Conservation (phyloP, 2,888 invertebrate species). For the Glaucopsyche alexis region DNA sequence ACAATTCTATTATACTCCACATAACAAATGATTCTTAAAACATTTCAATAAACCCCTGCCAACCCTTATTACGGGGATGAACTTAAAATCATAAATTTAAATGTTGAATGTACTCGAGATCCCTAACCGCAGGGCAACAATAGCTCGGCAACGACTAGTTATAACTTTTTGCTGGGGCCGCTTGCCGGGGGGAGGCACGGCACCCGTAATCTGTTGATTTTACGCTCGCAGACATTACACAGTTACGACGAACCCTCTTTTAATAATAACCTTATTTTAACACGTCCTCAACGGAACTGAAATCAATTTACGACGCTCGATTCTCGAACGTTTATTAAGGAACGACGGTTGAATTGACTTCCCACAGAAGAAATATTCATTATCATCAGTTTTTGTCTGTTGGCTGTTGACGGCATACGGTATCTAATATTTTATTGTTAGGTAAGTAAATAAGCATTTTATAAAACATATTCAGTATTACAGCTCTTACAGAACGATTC, state of each 20-base stretch:
- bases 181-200: constrained; percentile 48
- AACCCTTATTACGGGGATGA: constrained; percentile 38
- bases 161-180: constrained; percentile 62
- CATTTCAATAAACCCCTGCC: constrained; percentile 37
- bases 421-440: too few species aligned
- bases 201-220: constrained; percentile 78
- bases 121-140: constrained; percentile 69
- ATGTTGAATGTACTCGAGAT: constrained; percentile 52
- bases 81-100: constrained; percentile 40
- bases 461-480: too few species aligned
- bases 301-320: constrained; percentile 51
- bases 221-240: constrained; percentile 64
- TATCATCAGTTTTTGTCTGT: constrained; percentile 5
- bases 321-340: constrained; percentile 48
- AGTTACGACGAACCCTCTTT: constrained; percentile 60
- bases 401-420: background rate
- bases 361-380: constrained; percentile 35
- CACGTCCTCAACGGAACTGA: constrained; percentile 61
- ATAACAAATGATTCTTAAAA: constrained; percentile 32
- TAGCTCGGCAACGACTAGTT: constrained; percentile 71
- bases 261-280: constrained; percentile 71
- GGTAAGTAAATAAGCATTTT: too few species aligned
- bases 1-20: background rate
- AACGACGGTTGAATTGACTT: constrained; percentile 48
- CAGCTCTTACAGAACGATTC: too few species aligned